These are phyloP conservation scores for Chelonia mydas DNA, from an alignment of 2,797 vertebrate species.

Conservation along the genomic window DNA sequence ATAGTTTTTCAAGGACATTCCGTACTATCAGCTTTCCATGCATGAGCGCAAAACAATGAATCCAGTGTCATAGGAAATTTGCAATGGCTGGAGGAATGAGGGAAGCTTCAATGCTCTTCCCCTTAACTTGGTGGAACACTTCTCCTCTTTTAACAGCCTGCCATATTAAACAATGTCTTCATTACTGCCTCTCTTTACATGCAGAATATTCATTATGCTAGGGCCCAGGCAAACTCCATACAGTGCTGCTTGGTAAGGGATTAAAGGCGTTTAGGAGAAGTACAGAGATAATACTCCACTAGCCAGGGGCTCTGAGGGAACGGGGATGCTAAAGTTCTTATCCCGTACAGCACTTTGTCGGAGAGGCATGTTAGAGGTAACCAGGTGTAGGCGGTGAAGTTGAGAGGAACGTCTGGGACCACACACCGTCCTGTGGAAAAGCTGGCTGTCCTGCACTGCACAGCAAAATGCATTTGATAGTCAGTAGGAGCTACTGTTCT, in stretches of 20 bases:
- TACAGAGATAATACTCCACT: not conserved
- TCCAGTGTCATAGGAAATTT: constrained; percentile 56
- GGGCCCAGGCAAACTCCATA: not conserved
- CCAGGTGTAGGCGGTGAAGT: not conserved
- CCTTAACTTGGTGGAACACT: not conserved
- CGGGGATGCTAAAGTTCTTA: not conserved
- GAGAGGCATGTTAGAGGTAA: not conserved
- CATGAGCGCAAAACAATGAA: constrained; percentile 61
- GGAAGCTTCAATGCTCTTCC: not conserved
- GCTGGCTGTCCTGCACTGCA: not conserved
- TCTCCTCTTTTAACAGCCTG: constrained; percentile 6
- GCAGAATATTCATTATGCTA: not conserved
- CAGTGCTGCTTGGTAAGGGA: not conserved
- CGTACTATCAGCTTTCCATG: constrained; percentile 65
- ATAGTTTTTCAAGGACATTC: constrained; percentile 79
- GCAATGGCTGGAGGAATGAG: constrained; percentile 30
- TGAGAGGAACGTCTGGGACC: not conserved
- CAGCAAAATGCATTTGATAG: not conserved
- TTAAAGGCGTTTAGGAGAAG: not conserved
- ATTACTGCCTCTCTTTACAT: not conserved
- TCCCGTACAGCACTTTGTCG: not conserved
- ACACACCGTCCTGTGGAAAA: accelerated
- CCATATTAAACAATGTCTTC: constrained; percentile 43
- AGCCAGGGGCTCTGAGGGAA: not conserved
- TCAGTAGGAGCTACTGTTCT: not conserved